Base-by-base conservation (phyloP, 37 sponge, comb jelly and placozoan genomes). In the Aphrocallistes beatrix region DNA sequence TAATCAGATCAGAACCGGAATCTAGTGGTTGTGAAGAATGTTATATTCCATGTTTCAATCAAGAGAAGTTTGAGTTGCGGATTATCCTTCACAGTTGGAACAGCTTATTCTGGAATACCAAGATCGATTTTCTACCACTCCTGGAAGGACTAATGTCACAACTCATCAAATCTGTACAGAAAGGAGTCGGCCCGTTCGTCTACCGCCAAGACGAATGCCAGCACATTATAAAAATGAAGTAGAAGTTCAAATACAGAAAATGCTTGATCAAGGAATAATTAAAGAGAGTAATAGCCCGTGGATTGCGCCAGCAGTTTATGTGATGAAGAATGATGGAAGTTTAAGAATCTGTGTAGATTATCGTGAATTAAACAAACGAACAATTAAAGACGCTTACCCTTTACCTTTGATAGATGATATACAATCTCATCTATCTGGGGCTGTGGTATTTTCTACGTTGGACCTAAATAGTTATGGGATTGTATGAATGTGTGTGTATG, bases 301-400 rank as follows among this genome's bases (percentile, higher is more conserved):
- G 84, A 90, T 90, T 89, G 87, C 93, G 47, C 93, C 93, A 25
- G 88, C 87, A 36, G 84, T 91, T 30, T 90, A 75, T 39, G 89
- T 92, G 1, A 38, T 50, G 10, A 90, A 88, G 83, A 87, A 86
- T 23, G 87, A 88, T 45, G 90, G 88, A 51, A 85, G 88, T 10
- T 32, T 88, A 37, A 38, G 89, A 21, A 38, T 92, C 23, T 87
- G 89, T 39, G 82, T 90, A 0, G 91, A 93, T 40, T 93, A 87
- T 32, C 39, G 91, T 3, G 89, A 88, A 36, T 51, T 93, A 37
- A 92, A 92, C 83, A 86, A 88, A 37, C 83, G 47, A 38, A 87
- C 91, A 39, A 36, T 30, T 40, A 90, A 88, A 42, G 89, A 87
- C 84, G 89, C 87, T 19, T 88, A 88, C 37, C 90, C 90, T 81